Conservation (phyloP, 2,888 invertebrate genomes). For the Nudaria mundana region DNA sequence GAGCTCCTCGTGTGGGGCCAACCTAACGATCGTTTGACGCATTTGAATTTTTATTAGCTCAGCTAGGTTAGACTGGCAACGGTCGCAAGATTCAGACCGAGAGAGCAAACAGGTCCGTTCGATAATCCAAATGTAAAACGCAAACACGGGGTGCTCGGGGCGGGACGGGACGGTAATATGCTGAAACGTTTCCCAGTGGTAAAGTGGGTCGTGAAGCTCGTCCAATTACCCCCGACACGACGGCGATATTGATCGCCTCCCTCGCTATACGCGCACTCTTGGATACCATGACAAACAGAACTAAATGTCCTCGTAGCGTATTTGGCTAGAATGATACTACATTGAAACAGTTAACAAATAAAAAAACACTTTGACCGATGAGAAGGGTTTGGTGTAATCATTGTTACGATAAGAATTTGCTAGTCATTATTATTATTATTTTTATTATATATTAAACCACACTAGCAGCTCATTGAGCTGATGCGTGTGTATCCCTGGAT, state of each 20-base stretch:
- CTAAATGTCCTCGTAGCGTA: conserved; percentile 2
- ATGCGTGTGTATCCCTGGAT: no score
- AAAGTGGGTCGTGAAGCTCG: conserved; percentile 15
- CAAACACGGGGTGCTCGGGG: conserved; percentile 18
- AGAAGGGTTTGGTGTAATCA: no score
- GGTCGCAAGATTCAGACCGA: conserved; percentile 18
- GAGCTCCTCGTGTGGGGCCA: conserved; percentile 25
- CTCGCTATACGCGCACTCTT: conserved; percentile 2
- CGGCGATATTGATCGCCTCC: conserved; percentile 46
- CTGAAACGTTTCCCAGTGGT: conserved; percentile 24
- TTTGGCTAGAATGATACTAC: neutral
- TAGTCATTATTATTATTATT: no score
- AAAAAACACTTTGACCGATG: no score
- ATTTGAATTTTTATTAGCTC: conserved; percentile 32
- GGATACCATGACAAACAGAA: neutral
- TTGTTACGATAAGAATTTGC: no score
- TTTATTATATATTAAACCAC: no score
- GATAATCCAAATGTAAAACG: conserved; percentile 32
- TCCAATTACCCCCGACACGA: conserved; percentile 43
- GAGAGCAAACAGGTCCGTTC: conserved; percentile 25
- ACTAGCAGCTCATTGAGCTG: no score
- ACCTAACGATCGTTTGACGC: conserved; percentile 27
- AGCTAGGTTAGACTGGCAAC: conserved; percentile 2
- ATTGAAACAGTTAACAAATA: no score
- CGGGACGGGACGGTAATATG: neutral